Evolutionary conservation across 2,113 vertebrate species (phyloP), one percentile per base, ranked within the genome.

Genomic region (Eudyptes chrysolophus): DNA sequence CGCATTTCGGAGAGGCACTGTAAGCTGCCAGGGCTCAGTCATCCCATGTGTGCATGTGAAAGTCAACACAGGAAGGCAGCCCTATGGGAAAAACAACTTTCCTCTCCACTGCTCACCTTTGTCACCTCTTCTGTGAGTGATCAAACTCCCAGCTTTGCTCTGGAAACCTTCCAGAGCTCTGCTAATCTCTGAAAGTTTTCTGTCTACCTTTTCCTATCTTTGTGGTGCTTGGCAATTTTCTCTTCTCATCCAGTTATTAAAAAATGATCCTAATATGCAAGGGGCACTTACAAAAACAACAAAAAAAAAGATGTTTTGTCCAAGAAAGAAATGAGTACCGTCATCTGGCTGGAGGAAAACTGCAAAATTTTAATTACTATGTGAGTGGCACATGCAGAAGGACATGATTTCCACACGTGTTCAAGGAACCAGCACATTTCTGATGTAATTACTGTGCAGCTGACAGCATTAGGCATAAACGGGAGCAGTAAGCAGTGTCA

Each of bases 51-150:
- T 80, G 78, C 81, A 27, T 24, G 30, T 65, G 81, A 85, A 93
- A 93, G 57, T 89, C 93, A 96, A 85, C 87, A 97, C 94, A 95
- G 95, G 96, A 97, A 97, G 51, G 84, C 87, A 93, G 15, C 58
- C 79, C 54, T 80, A 25, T 4, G 15, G 54, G 84, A 83, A 94
- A 95, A 94, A 85, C 54, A 85, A 58, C 84, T 27, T 90, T 90
- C 75, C 92, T 61, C 34, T 95, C 61, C 62, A 88, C 57, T 1
- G 2, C 52, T 91, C 91, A 92, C 93, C 93, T 96, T 79, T 90
- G 89, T 74, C 82, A 92, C 82, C 70, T 75, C 65, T 84, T 84
- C 79, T 75, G 32, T 1, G 4, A 92, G 57, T 21, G 65, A 87
- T 52, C 74, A 79, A 60, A 64, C 87, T 95, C 30, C 61, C 78